Evolutionary conservation across 2,113 vertebrate genomes (phyloP).

Genomic region (Lepisosteus oculatus): DNA sequence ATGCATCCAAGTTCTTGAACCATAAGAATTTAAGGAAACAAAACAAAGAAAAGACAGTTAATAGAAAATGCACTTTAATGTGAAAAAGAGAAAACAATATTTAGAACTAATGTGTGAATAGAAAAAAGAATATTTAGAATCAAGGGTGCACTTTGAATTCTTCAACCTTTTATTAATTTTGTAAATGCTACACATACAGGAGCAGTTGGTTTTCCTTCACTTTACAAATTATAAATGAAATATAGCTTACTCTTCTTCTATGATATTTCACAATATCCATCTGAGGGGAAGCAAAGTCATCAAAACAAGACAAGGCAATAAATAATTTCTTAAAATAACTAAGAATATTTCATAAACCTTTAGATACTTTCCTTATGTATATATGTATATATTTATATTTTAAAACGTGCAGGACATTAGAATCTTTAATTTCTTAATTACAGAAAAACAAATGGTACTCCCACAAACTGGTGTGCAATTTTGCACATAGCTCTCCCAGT

Average conservation of each 20-base stretch:
- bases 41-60: too few species aligned
- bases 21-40: too few species aligned
- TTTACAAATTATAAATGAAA: constrained; percentile 43
- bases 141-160: background rate
- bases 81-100: too few species aligned
- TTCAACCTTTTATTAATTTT: constrained; percentile 55
- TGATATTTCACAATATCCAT: constrained; percentile 2
- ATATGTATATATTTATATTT: constrained; percentile 9
- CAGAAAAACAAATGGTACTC: constrained; percentile 44
- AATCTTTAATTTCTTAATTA: constrained; percentile 45
- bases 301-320: constrained; percentile 48
- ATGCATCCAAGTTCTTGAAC: too few species aligned
- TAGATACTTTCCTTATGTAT: constrained; percentile 20
- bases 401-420: constrained; percentile 60
- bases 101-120: too few species aligned
- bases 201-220: constrained; percentile 43
- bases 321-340: constrained; percentile 40
- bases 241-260: constrained; percentile 48
- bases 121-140: too few species aligned
- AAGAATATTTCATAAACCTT: constrained; percentile 58
- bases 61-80: too few species aligned
- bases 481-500: constrained; percentile 55
- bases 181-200: constrained; percentile 47
- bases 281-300: constrained; percentile 42
- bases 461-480: constrained; percentile 45